Evolutionary conservation across 2,113 vertebrate species (phyloP).

Genomic region (Sebastes schlegelii): DNA sequence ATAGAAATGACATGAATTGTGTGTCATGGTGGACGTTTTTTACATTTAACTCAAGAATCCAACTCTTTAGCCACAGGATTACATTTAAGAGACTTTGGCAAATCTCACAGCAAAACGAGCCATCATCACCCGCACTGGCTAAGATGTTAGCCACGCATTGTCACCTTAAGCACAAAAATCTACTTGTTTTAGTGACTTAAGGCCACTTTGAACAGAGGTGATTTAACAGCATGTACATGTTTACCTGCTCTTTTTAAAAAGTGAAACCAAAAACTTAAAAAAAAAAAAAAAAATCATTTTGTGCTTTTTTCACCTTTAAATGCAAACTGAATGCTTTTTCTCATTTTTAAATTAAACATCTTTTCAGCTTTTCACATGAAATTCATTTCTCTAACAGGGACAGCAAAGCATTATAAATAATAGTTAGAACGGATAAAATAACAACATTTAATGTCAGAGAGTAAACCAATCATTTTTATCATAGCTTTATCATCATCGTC

Average conservation of each 20-base stretch:
- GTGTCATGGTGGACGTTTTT: slow-evolving; percentile 10
- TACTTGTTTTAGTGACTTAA: slow-evolving; percentile 59
- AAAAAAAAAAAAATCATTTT: slow-evolving; percentile 34
- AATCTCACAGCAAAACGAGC: slow-evolving; percentile 31
- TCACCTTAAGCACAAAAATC: slow-evolving; percentile 36
- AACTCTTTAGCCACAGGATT: slow-evolving; percentile 35
- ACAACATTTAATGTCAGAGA: background rate
- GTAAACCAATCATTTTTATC: background rate
- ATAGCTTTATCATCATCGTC: background rate
- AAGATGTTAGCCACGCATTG: background rate
- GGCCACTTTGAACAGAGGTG: slow-evolving; percentile 59
- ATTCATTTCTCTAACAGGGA: background rate
- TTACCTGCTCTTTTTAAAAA: slow-evolving; percentile 40
- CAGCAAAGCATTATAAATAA: slow-evolving; percentile 32
- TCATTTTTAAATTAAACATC: slow-evolving; percentile 19
- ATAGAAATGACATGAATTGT: slow-evolving; percentile 13
- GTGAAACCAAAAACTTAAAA: slow-evolving; percentile 16
- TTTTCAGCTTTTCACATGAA: slow-evolving; percentile 12
- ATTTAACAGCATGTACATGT: slow-evolving; percentile 44
- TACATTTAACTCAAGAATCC: slow-evolving; percentile 36
- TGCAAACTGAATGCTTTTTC: slow-evolving; percentile 13
- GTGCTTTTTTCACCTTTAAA: slow-evolving; percentile 58
- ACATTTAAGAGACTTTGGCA: slow-evolving; percentile 50
- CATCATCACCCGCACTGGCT: background rate
- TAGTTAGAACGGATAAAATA: slow-evolving; percentile 33